Evolutionary conservation across 2,113 vertebrate genomes (phyloP), one percentile per base, ranked within the genome.

Genomic region (Lonchura striata): DNA sequence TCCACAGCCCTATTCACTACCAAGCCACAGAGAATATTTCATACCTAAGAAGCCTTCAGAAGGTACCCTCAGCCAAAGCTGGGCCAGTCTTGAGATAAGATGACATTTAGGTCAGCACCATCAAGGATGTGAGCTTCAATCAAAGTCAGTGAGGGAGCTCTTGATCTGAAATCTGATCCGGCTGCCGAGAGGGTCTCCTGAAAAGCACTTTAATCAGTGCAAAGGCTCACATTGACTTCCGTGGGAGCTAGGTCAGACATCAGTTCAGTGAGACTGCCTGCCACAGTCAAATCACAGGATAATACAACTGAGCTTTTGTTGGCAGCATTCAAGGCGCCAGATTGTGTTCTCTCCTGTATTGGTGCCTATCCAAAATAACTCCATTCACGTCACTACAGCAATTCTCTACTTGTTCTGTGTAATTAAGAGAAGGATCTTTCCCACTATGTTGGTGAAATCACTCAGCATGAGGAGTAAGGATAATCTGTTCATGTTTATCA

Each of bases 351-450:
- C 90, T 94, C 86, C 86, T 93, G n/a, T 71, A 50, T 69, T 95
- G 94, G 95, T 96, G 72, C 81, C 71, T 90, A 78, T 96, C 95
- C 96, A 97, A 95, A 96, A 92, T 69, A 60, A 64, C 79, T 93
- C 68, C 42, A 77, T 86, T 95, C 90, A 93, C 57, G 69, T 95
- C 90, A 90, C 72, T 71, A 56, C 44, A 95, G 94, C 93, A 95
- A 93, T 93, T 96, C 93, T 30, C 57, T 97, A 81, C 93, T 90
- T 96, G 93, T 92, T 97, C 80, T 88, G 31, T 84, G 64, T 86
- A 95, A 96, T 95, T 96, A 95, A 86, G 76, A 83, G 82, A 84
- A 86, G 68, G 85, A 77, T 66, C 60, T 81, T 95, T 90, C 95
- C 88, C 88, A 95, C 68, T 78, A 68, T 28, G 60, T 68, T 75